Evolutionary conservation across 2,888 invertebrate species (phyloP).

Genomic region (Tipula unca): DNA sequence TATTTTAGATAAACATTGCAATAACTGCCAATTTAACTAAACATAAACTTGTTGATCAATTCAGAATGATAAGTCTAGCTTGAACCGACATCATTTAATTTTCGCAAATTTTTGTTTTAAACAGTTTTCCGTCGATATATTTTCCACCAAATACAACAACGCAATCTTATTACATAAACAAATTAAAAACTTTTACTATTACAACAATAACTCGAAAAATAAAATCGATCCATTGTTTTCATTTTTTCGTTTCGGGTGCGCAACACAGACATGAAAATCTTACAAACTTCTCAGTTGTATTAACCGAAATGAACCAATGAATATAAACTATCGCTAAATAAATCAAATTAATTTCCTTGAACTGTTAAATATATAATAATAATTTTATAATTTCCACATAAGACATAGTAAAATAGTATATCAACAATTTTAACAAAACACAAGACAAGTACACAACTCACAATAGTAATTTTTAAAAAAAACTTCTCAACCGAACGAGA

Average conservation of each 20-base stretch:
- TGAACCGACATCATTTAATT: too few species aligned
- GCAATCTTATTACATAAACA: neutral
- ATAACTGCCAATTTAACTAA: too few species aligned
- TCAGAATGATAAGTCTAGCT: too few species aligned
- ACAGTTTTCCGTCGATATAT: neutral
- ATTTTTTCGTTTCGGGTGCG: neutral
- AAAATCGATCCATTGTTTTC: neutral
- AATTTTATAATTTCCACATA: neutral
- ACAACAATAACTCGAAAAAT: neutral
- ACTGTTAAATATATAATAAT: neutral
- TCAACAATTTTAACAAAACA: neutral
- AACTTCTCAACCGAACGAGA: neutral
- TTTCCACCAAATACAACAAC: neutral
- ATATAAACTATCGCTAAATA: neutral
- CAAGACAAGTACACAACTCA: neutral
- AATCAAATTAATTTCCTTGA: neutral
- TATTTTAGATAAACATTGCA: too few species aligned
- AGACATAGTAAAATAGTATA: neutral
- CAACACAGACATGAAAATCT: neutral
- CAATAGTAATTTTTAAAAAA: neutral
- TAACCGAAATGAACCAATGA: too few species aligned
- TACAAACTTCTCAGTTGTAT: neutral
- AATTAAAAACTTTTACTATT: neutral
- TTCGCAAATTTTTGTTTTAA: too few species aligned
- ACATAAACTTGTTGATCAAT: too few species aligned